Base-by-base conservation (phyloP, 1,140 invertebrate genomes). In the Platorchestia sp. region DNA sequence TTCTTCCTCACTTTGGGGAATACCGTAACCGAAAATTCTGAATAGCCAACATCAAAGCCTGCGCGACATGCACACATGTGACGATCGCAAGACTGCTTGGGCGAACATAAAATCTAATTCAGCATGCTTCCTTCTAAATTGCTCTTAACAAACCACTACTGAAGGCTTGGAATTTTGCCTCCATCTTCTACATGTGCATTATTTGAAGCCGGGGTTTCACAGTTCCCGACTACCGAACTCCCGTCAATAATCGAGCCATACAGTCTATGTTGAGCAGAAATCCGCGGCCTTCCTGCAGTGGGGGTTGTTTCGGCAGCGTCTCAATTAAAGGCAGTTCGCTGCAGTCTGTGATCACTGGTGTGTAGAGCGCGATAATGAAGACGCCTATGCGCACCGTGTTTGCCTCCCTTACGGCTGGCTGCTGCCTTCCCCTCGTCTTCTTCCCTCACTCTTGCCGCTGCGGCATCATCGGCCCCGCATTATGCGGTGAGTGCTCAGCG, bases 331-430 rank as follows among this genome's bases (percentile, higher is more conserved):
- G 27, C 14, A 75, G 59, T 75, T 75, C 14, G 59, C 59, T 75
- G 59, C 59, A 75, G 59, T 75, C 59, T 90, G 87, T 90, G 87
- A 90, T 90, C 87, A 45, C 7, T 42, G 41, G 87, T 42, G 87
- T 90, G 87, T 90, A 43, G 87, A 42, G 5, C 87, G 87, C 44
- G 87, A 90, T 90, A 90, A 90, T 90, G 87, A 90, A 90, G 87
- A 43, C 87, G 87, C 44, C 87, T 90, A 90, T 42, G 41, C 87
- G 42, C 5, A 14, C 44, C 27, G 41, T 90, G 44, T 90, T 90
- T 90, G 87, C 87, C 3, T 42, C 44, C 87, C 87, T 90, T 36
- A 43, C 87, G 87, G 41, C 41, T 90, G 7, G 41, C 10, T 90
- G 41, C 41, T 19, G 87, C 7, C 87, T 90, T 43, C 59, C 59